Evolutionary conservation across 1,140 invertebrate species (phyloP).

Genomic region (Lordiphosa collinella): DNA sequence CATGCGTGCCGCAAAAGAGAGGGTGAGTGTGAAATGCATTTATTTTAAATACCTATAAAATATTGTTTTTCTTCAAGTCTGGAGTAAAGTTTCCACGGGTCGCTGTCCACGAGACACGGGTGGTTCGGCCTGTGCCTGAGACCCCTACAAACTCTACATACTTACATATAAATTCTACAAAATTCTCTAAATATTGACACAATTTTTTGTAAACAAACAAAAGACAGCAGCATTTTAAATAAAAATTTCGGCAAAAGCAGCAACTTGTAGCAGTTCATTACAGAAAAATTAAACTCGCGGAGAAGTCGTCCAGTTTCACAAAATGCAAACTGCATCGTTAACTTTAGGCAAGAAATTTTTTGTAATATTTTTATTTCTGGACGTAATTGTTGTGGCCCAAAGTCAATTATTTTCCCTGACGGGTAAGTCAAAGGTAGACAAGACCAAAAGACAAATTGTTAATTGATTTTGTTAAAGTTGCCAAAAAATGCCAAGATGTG

Average conservation of each 20-base stretch:
- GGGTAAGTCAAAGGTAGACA: conserved; percentile 18
- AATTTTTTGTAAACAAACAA: conserved; percentile 35
- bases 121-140: conserved; percentile 10
- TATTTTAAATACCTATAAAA: background rate
- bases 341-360: conserved; percentile 13
- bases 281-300: conserved; percentile 9
- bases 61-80: conserved; percentile 14
- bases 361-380: conserved; percentile 19
- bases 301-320: background rate
- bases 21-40: background rate
- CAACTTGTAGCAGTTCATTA: conserved; percentile 22
- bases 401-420: conserved; percentile 22
- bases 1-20: conserved; percentile 23
- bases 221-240: conserved; percentile 5
- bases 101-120: conserved; percentile 29
- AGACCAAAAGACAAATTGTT: background rate
- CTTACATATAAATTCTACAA: conserved; percentile 17
- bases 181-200: conserved; percentile 58
- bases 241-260: conserved; percentile 10
- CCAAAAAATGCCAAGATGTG: conserved; percentile 63
- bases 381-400: conserved; percentile 2
- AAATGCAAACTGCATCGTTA: conserved; percentile 29
- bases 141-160: conserved; percentile 5
- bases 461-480: conserved; percentile 6
- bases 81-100: conserved; percentile 28